Base-by-base conservation (phyloP, 1,140 invertebrate species). In the Aphidius ervi region DNA sequence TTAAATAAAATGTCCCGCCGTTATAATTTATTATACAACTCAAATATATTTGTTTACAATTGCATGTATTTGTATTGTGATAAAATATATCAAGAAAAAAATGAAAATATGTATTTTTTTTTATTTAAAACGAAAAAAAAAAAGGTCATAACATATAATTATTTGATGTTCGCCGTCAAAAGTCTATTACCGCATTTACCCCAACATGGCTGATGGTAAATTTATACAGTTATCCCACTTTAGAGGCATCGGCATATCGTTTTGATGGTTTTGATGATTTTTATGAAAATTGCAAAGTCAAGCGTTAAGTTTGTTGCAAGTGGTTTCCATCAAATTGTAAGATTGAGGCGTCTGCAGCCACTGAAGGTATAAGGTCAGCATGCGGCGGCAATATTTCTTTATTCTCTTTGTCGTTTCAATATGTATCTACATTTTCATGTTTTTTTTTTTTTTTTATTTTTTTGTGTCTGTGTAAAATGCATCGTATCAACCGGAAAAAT, bases 1-100 rank as follows among this genome's bases (percentile, higher is more conserved):
- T 64, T 73, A 63, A 63, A 77, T 31, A 16, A 16, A 0, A 16
- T 16, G 16, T 16, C 16, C 16, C 16, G 1, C 16, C 1, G 16
- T 16, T 16, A 16, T 16, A 16, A 16, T 16, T 16, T 16, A 16
- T 16, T 16, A 16, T 16, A 16, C 16, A 16, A 16, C 16, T 16
- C 0, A 16, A 16, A 16, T 16, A 16, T 16, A 16, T 16, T 16
- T 16, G 16, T 16, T 16, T 16, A 16, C 16, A 16, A 16, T 16
- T 16, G 16, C 16, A 16, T 16, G 1, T 16, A 16, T 16, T 16
- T 16, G 16, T 16, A 16, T 16, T 16, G 16, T 16, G 16, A 16
- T 16, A 16, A 16, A 16, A 16, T 16, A 16, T 16, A 16, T 16
- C 16, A 16, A 16, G 16, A 16, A 16, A 16, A 16, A 16, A 16